Percentiles rank a stretch among this genome's conserved stretches.
These are phyloP conservation scores for Ferrisia virgata DNA, from an alignment of 2,888 invertebrate species.

Conservation along the genomic window DNA sequence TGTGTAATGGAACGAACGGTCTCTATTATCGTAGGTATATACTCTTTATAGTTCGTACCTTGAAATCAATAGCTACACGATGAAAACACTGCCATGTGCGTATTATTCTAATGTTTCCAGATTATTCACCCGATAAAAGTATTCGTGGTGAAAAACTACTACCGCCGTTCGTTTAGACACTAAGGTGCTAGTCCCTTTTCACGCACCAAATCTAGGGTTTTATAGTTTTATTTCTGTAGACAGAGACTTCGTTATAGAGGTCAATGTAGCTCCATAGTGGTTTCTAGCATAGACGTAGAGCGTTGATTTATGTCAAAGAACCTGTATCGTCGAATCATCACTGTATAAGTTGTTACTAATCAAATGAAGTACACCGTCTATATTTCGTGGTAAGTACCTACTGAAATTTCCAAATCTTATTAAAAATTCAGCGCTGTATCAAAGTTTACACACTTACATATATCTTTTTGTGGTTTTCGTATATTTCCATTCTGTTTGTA, in stretches of 20 bases:
- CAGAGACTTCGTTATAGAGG: neutral
- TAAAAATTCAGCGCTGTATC: neutral
- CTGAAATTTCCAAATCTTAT: neutral
- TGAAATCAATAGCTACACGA: neutral
- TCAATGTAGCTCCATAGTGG: neutral
- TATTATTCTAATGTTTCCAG: neutral
- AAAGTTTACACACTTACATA: neutral
- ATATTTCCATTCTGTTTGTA: neutral
- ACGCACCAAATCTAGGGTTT: neutral
- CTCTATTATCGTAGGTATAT: no score
- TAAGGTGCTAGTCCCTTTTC: neutral
- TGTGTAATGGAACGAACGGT: no score
- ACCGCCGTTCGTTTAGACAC: neutral
- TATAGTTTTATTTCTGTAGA: no score
- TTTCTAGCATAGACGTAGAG: neutral
- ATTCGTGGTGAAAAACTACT: neutral
- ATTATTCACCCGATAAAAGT: neutral
- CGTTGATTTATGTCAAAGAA: neutral
- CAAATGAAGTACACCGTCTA: neutral
- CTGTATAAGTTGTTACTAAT: neutral
- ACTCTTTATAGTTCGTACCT: no score
- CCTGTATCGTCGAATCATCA: neutral
- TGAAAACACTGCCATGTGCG: constrained; percentile 7
- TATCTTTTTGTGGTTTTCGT: neutral
- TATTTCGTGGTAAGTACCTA: neutral